These are phyloP conservation scores for Harpagifer antarcticus DNA, from an alignment of 2,797 vertebrate genomes.

Conservation along the genomic window DNA sequence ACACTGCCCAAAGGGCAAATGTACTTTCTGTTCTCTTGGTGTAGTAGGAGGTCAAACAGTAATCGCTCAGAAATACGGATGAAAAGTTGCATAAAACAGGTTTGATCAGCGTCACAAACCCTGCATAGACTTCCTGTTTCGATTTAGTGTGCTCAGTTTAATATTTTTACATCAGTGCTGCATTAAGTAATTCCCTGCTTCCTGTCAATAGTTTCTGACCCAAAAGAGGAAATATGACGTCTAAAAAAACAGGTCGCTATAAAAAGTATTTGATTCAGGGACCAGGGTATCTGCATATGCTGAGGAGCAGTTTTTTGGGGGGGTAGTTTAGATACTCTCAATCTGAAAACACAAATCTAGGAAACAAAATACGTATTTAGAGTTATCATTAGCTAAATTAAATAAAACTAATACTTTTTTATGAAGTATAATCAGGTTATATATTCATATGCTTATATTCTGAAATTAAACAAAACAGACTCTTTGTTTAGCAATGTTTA, in stretches of 20 bases:
- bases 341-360: too few relatives aligned
- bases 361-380: not conserved
- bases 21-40: not conserved
- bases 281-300: not conserved
- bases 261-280: constrained; percentile 1
- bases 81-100: not conserved
- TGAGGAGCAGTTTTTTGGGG: not conserved
- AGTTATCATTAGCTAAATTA: too few relatives aligned
- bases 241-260: constrained; percentile 2
- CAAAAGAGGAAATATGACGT: constrained; percentile 23
- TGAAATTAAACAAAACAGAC: not conserved
- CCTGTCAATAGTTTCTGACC: constrained; percentile 19
- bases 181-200: constrained; percentile 6
- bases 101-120: not conserved
- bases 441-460: not conserved
- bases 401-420: not conserved
- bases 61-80: not conserved
- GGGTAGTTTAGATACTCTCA: not conserved
- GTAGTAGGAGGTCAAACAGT: not conserved
- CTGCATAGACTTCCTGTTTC: not conserved
- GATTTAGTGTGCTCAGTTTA: not conserved
- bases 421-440: not conserved
- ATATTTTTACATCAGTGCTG: constrained; percentile 3
- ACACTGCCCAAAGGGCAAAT: not conserved
- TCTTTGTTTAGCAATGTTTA: not conserved